Evolutionary conservation across 2,797 vertebrate genomes (phyloP), one percentile per base, ranked within the genome.

Genomic region (Pampus argenteus): DNA sequence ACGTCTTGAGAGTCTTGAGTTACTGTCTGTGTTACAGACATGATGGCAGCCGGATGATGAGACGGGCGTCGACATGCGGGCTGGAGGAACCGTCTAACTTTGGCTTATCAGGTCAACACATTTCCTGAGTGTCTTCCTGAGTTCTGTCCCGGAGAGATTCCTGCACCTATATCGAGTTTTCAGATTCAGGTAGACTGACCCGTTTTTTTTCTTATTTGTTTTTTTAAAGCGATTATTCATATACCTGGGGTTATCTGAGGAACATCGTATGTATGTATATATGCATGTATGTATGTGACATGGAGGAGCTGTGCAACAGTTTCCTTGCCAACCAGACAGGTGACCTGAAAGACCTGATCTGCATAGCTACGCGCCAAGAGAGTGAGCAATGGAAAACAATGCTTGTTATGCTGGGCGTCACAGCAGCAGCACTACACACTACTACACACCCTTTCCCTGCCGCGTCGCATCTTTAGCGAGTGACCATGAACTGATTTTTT

Each of bases 311-410:
- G 66, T 52, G 64, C 13, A 45, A 54, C 44, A 20, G 66, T 51
- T 73, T 78, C 78, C 82, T 83, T 48, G 71, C 70, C 62, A 66
- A 88, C 80, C 49, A 2, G 38, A 76, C 55, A 49, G 70, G 86
- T 91, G 82, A 81, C 87, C 84, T 28, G 28, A 51, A 56, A 59
- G 14, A 92, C 84, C 68, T 68, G 66, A 57, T 67, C 73, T 54
- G 68, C 77, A 87, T 55, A 34, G 73, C 71, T 66, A 75, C 57
- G 6, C 74, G 68, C 62, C 47, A 28, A 58, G 59, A 68, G 28
- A 57, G 61, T n/a, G 54, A 66, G 66, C 66, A 47, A 58, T 56
- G 83, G 56, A 86, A 89, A 89, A 86, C 76, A 85, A 78, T 75
- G 72, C 64, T 73, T 52, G 66, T 74, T 71, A 68, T 60, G 40